Evolutionary conservation across 2,113 vertebrate species (phyloP).

Genomic region (Pardalotus punctatus): DNA sequence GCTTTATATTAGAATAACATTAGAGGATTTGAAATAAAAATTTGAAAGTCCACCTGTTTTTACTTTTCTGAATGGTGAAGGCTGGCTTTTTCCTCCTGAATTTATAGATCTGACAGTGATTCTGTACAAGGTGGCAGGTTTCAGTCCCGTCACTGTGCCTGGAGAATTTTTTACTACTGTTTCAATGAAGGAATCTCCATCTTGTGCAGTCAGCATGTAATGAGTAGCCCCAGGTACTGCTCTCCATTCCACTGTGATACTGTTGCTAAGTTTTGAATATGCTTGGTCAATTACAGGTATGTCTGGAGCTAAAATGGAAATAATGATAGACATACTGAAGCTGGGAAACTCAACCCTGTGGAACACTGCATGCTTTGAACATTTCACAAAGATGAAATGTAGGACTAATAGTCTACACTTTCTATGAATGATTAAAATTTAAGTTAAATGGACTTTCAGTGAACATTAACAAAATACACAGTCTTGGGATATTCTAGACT

Average conservation of each 20-base stretch:
- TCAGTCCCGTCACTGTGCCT: conserved; percentile 79
- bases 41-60: conserved; percentile 80
- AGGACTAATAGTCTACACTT: background rate
- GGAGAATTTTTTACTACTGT: conserved; percentile 76
- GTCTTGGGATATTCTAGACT: background rate
- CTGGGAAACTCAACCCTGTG: background rate
- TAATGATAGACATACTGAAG: background rate
- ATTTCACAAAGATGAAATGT: background rate
- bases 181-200: conserved; percentile 76
- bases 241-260: conserved; percentile 89
- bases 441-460: background rate
- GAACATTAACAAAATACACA: background rate
- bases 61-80: conserved; percentile 75
- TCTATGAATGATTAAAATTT: background rate
- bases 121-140: conserved; percentile 80
- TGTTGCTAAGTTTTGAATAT: conserved; percentile 88
- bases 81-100: conserved; percentile 82
- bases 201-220: conserved; percentile 82
- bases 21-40: background rate
- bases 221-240: conserved; percentile 78
- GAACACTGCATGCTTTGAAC: background rate
- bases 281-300: conserved; percentile 79
- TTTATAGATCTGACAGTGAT: conserved; percentile 86
- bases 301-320: conserved; percentile 79
- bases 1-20: background rate